Base-by-base conservation (phyloP, 2,113 vertebrate genomes). In the Verasper variegatus region DNA sequence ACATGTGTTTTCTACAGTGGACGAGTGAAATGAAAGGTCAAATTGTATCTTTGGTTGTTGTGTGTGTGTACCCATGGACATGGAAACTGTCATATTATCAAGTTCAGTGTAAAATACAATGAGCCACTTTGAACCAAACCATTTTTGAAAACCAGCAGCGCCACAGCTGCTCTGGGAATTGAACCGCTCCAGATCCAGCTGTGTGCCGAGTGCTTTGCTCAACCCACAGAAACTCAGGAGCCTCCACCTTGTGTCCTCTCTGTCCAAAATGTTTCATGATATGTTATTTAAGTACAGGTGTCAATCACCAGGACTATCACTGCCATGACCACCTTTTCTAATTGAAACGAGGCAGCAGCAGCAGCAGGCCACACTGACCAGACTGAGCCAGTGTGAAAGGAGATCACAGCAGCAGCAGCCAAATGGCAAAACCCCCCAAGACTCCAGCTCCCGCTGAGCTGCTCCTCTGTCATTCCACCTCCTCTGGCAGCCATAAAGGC, bases 361-460 rank as follows among this genome's bases (percentile, higher is more conserved):
- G 57, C 42, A 63, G 73, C 47, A 68, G 74, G 31, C 49, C 66
- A 45, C 47, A 62, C 31, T 66, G 78, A 63, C 20, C 27, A 63
- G 42, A 3, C 37, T 42, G 70, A 35, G 61, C n/a, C 66, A 74
- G 60, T 18, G 49, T 47, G 27, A 55, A 21, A 66, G 21, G 31
- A 59, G 21, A 82, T 78, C 76, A 82, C 55, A 74, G 80, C 66
- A 80, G 59, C 68, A 65, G 63, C 66, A 69, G 60, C 62, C 62
- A 88, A 85, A 80, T 68, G 75, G 60, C 42, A 77, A 82, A 77
- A 40, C 11, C 40, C 23, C 67, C 52, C 60, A 67, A 42, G 64
- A 76, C n/a, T 62, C 56, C 73, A 68, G 58, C 64, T 84, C 71
- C 55, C 55, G 63, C 69, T 79, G 79, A 81, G 83, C 81, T 65